Evolutionary conservation across 2,797 vertebrate genomes (phyloP), one percentile per base, ranked within the genome.

Genomic region (Falco columbarius): DNA sequence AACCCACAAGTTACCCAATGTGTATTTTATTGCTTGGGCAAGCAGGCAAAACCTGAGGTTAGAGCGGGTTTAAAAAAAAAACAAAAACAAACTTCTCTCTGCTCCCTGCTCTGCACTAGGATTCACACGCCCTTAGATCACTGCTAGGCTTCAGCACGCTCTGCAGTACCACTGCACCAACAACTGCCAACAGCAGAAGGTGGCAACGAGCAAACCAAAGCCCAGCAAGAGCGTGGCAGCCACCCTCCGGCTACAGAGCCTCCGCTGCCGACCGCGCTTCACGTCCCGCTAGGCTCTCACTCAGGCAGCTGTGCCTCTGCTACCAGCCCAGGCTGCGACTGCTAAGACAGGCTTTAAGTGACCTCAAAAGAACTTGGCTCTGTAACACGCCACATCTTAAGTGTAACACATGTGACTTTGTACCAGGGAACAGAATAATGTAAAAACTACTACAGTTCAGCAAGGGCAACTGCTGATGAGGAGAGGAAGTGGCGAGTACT

Each of bases 201-300:
- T 13, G 8, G 7, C 47, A 20, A 62, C 7, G 18, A 65, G 46
- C 61, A 63, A 22, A 29, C 0, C 2, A 0, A 49, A 72, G 75
- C 19, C 70, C 75, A 56, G 36, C 16, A 22, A 6, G 12, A 26
- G 61, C 0, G 3, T 6, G 20, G 58, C 44, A 80, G 42, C 36
- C 62, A 21, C 68, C n/a, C 20, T 7, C 26, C 9, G 32, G 30
- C 36, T 29, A 3, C 51, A 15, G 66, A 76, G 66, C 52, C 52
- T 21, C 40, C 4, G 2, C 29, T 4, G 6, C 84, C 6, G 2
- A 5, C 12, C 18, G 32, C 1, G 27, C 32, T 52, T 30, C 14
- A 1, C 13, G 8, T 12, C 29, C 8, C 0, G 6, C 12, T 2
- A 8, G n/a, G 52, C 40, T 11, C 23, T 17, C 30, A 1, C 44